phyloP scores from a whole-genome alignment of 2,113 vertebrate genomes.

The Semicossyphus pulcher region DNA sequence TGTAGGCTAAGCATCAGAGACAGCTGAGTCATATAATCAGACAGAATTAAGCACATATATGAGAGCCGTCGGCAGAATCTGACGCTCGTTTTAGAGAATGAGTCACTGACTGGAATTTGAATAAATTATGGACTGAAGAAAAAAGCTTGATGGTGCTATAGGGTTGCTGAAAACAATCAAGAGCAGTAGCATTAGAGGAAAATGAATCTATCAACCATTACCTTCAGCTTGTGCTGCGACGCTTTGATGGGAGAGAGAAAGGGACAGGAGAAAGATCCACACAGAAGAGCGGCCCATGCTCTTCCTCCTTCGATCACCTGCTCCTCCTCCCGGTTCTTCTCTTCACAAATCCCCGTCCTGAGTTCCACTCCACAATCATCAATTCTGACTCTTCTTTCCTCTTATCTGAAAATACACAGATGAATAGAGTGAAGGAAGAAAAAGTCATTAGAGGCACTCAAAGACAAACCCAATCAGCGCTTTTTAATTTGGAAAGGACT shows the following conservation, averaged over 20 bases:
- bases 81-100: not conserved
- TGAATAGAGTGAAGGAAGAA: conserved; percentile 26
- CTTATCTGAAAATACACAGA: conserved; percentile 72
- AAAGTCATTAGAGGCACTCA: conserved; percentile 46
- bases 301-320: conserved; percentile 57
- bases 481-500: conserved; percentile 38
- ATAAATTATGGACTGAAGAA: not conserved
- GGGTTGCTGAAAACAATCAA: no score
- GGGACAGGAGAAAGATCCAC: conserved; percentile 77
- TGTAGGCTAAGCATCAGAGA: conserved; percentile 19
- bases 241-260: conserved; percentile 71
- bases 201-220: conserved; percentile 35
- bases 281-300: conserved; percentile 74
- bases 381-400: conserved; percentile 51
- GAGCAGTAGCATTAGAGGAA: no score
- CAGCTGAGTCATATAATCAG: conserved; percentile 39
- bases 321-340: conserved; percentile 49
- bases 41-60: conserved; percentile 10
- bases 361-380: conserved; percentile 67
- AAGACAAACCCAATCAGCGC: conserved; percentile 48
- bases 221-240: conserved; percentile 80
- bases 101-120: not conserved
- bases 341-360: conserved; percentile 55
- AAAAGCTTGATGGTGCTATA: no score
- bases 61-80: not conserved